These are phyloP conservation scores for Heteromormyrus szaboi DNA, from an alignment of 2,797 vertebrate species.

Conservation along the genomic window DNA sequence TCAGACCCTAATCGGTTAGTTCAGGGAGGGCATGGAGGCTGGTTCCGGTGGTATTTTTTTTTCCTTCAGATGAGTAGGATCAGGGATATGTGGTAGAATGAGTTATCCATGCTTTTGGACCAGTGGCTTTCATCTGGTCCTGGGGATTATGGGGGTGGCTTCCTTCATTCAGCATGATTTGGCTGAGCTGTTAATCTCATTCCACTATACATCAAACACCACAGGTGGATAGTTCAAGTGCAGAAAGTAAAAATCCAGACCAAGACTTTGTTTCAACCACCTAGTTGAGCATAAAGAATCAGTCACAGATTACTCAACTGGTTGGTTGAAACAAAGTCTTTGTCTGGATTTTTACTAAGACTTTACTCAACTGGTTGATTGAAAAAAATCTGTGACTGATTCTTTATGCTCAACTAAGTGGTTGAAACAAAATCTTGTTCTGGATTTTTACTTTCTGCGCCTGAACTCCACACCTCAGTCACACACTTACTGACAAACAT, in stretches of 20 bases:
- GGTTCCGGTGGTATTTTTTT: not conserved
- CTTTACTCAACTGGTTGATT: no score
- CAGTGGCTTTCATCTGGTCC: not conserved
- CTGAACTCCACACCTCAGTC: not conserved
- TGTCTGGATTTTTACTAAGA: no score
- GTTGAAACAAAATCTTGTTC: not conserved
- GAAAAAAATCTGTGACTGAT: not conserved
- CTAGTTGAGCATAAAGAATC: not conserved
- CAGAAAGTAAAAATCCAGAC: not conserved
- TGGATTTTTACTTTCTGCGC: not conserved
- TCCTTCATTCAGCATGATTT: not conserved
- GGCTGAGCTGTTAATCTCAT: not conserved
- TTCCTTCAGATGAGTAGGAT: not conserved
- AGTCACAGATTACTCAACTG: no score
- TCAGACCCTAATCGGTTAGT: not conserved
- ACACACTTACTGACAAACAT: not conserved
- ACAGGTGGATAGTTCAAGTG: not conserved
- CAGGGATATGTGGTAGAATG: not conserved
- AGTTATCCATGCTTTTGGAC: not conserved
- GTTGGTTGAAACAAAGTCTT: no score
- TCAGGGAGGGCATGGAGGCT: not conserved
- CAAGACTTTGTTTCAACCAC: not conserved
- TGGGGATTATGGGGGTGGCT: not conserved
- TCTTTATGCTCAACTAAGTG: not conserved
- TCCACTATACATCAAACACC: not conserved